phyloP scores from a whole-genome alignment of 2,113 vertebrate genomes.

The Alligator mississippiensis region DNA sequence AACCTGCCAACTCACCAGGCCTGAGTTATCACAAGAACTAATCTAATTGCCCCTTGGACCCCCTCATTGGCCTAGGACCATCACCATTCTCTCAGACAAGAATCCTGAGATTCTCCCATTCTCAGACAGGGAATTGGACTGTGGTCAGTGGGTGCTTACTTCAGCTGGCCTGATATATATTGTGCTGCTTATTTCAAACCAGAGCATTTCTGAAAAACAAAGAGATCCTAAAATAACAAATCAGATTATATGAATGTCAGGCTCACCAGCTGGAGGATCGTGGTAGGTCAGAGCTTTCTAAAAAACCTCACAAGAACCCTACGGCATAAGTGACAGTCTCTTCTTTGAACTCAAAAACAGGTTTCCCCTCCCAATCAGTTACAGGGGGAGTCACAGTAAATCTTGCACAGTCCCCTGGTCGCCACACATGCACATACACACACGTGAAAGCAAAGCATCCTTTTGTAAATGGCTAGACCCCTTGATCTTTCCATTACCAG shows the following conservation, averaged over 20 bases:
- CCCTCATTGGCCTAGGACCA: neutral
- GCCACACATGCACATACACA: neutral
- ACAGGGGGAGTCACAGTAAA: neutral
- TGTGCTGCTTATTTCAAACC: neutral
- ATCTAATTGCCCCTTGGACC: neutral
- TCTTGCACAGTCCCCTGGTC: neutral
- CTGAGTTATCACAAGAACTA: neutral
- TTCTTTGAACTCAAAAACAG: neutral
- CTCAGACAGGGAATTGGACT: neutral
- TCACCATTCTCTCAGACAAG: neutral
- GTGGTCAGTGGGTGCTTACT: neutral
- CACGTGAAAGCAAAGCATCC: neutral
- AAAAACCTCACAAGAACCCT: neutral
- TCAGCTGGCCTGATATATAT: neutral
- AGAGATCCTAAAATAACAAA: neutral
- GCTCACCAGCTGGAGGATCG: neutral
- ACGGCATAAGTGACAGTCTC: neutral
- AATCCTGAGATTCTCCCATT: neutral
- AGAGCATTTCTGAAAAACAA: neutral
- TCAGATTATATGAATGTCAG: neutral
- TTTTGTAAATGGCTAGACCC: neutral
- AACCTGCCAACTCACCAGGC: neutral
- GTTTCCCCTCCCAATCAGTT: neutral
- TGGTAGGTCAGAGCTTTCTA: no score
- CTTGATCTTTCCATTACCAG: neutral